Evolutionary conservation across 2,113 vertebrate genomes (phyloP).

Genomic region (Pelusios castaneus): DNA sequence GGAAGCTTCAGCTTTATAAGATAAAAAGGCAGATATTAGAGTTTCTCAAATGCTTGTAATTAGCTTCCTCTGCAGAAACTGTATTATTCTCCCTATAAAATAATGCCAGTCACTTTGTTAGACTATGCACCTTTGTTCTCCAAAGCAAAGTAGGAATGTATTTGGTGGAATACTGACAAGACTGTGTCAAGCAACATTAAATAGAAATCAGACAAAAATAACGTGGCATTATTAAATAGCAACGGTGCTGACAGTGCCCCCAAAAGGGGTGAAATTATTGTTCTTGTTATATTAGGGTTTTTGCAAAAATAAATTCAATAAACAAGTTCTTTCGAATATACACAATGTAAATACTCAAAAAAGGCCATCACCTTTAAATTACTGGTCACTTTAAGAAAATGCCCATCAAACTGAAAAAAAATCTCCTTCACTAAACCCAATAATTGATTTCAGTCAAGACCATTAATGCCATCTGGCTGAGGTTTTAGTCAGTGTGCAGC

Average conservation of each 20-base stretch:
- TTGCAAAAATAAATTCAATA: background rate
- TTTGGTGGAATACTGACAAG: background rate
- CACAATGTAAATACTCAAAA: background rate
- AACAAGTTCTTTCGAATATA: background rate
- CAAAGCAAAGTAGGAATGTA: background rate
- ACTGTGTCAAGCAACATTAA: background rate
- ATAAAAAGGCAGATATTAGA: slow-evolving; percentile 19
- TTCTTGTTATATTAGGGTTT: background rate
- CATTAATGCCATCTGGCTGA: background rate
- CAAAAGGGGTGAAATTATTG: background rate
- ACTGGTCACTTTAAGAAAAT: background rate
- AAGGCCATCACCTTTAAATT: slow-evolving; percentile 15
- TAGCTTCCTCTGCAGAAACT: background rate
- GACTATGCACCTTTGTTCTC: background rate
- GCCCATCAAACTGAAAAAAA: background rate
- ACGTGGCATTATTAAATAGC: background rate
- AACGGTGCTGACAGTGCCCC: background rate
- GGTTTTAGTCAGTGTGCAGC: background rate
- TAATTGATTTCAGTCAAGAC: background rate
- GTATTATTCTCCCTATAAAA: background rate
- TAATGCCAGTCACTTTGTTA: background rate
- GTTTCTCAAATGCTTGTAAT: background rate
- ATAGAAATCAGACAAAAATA: slow-evolving; percentile 23
- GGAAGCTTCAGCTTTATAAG: background rate
- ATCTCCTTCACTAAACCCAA: slow-evolving; percentile 3